Evolutionary conservation across 2,888 invertebrate genomes (phyloP).

Genomic region (Seira sanloemensis): DNA sequence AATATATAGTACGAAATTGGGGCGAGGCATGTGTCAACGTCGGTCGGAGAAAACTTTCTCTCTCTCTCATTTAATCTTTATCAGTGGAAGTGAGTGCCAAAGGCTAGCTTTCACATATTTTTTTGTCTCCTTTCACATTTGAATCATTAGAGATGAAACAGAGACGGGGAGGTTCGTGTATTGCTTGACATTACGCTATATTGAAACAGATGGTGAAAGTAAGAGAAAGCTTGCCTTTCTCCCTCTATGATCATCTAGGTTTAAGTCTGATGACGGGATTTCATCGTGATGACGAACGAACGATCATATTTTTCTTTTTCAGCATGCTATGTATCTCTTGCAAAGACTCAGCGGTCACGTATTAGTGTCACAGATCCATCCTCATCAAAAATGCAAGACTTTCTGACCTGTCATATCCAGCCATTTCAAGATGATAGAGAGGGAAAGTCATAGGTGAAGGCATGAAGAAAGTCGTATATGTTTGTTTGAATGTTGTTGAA

Average conservation of each 20-base stretch:
- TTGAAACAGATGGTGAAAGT: neutral
- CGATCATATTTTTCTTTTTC: neutral
- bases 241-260: neutral
- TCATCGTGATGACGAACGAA: neutral
- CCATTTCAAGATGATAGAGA: neutral
- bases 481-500: neutral
- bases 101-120: neutral
- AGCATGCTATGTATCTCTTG: too few relatives aligned
- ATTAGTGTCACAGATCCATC: neutral
- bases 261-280: neutral
- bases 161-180: neutral
- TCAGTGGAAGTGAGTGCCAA: neutral
- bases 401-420: neutral
- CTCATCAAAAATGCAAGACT: neutral
- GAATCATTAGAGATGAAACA: neutral
- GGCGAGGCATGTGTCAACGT: neutral
- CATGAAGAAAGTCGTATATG: neutral
- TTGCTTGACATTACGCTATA: neutral
- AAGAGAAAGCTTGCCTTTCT: too few relatives aligned
- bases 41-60: too few relatives aligned
- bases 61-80: neutral
- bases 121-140: neutral
- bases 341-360: neutral
- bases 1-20: neutral
- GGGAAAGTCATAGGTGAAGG: neutral